These are phyloP conservation scores for Arctopsyche grandis DNA, from an alignment of 1,140 invertebrate species.

Conservation along the genomic window DNA sequence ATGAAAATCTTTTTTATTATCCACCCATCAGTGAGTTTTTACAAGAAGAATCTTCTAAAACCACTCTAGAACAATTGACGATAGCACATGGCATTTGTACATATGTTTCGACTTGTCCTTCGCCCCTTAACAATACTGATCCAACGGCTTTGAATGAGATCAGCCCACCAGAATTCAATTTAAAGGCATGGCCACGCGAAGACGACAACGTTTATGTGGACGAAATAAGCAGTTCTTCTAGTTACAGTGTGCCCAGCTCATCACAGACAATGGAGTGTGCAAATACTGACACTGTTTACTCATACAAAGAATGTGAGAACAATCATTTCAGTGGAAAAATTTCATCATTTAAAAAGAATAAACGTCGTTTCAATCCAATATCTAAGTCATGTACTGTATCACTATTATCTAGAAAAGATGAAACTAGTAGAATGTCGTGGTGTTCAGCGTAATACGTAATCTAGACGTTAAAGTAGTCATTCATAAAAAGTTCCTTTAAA, in stretches of 20 bases:
- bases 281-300: not conserved
- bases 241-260: too few relatives aligned
- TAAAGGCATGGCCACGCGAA: too few relatives aligned
- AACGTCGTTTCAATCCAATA: not conserved
- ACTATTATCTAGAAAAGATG: not conserved
- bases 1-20: conserved; percentile 5
- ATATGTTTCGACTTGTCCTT: not conserved
- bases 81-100: not conserved
- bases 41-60: not conserved
- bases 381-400: not conserved
- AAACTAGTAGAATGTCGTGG: conserved; percentile 8
- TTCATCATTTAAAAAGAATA: not conserved
- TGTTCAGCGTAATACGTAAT: not conserved
- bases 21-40: not conserved
- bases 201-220: too few relatives aligned
- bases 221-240: too few relatives aligned
- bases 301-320: too few relatives aligned
- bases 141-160: too few relatives aligned
- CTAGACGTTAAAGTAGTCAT: too few relatives aligned
- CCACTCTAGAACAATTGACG: not conserved
- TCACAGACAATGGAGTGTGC: not conserved
- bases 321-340: not conserved
- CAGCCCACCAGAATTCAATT: too few relatives aligned
- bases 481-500: too few relatives aligned
- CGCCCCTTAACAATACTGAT: too few relatives aligned